phyloP scores from a whole-genome alignment of 2,113 vertebrate species.

The Typhlomys cinereus region DNA sequence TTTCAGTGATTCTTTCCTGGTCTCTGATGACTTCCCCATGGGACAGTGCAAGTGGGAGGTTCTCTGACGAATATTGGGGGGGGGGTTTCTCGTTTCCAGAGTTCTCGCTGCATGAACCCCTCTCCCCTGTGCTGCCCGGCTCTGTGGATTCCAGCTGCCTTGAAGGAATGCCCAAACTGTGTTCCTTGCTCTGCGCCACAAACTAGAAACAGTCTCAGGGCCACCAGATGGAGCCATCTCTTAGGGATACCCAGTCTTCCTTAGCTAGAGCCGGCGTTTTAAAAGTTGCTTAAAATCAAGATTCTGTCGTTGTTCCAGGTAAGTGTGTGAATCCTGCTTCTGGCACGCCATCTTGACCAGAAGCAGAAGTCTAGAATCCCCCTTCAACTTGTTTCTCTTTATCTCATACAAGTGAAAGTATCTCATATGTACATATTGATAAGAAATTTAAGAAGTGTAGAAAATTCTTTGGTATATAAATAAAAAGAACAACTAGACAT shows the following conservation, averaged over 20 bases:
- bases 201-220: background rate
- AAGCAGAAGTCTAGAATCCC: background rate
- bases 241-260: background rate
- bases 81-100: too few relatives aligned
- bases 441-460: constrained; percentile 6
- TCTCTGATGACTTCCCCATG: background rate
- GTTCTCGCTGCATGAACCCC: too few relatives aligned
- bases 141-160: too few relatives aligned
- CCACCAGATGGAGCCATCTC: background rate
- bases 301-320: background rate
- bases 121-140: too few relatives aligned
- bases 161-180: too few relatives aligned
- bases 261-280: background rate
- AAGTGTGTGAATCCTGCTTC: background rate
- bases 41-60: background rate
- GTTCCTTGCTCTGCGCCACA: background rate
- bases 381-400: background rate
- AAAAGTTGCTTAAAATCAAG: background rate
- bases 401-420: constrained; percentile 4
- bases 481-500: background rate
- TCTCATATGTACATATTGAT: background rate
- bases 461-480: background rate
- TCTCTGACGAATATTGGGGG: background rate
- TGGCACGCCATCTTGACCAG: background rate
- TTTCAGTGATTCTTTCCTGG: background rate